These are phyloP conservation scores for Noturus placidus DNA, from an alignment of 2,113 vertebrate genomes.

Conservation along the genomic window DNA sequence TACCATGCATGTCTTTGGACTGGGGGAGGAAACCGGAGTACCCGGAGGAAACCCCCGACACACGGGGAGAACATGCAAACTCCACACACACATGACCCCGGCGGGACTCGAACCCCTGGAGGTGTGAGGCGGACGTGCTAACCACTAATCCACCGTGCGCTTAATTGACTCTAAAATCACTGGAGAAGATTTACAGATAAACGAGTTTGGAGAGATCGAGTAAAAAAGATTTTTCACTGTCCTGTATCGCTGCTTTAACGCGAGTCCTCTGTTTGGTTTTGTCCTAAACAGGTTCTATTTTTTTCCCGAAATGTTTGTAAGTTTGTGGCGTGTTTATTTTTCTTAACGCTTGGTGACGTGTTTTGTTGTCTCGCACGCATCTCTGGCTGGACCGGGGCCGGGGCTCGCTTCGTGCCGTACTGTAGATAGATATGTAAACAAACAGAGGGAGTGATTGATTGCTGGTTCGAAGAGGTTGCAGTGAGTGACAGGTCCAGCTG, in stretches of 20 bases:
- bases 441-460: slow-evolving; percentile 51
- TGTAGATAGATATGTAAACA: slow-evolving; percentile 53
- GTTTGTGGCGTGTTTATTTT: slow-evolving; percentile 29
- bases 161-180: too few species aligned
- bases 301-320: neutral
- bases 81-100: too few species aligned
- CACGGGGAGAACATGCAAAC: too few species aligned
- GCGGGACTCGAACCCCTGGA: too few species aligned
- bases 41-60: too few species aligned
- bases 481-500: slow-evolving; percentile 61
- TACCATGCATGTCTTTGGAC: too few species aligned
- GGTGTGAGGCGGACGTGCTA: too few species aligned
- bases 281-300: neutral
- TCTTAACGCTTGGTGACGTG: neutral
- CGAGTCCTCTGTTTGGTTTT: neutral
- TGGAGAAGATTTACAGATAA: too few species aligned
- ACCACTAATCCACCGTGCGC: too few species aligned
- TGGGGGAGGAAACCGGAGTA: too few species aligned
- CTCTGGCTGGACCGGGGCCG: slow-evolving; percentile 3
- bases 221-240: neutral
- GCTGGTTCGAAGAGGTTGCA: slow-evolving; percentile 47
- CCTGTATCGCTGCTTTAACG: neutral
- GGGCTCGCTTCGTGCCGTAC: slow-evolving; percentile 28
- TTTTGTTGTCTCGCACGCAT: slow-evolving; percentile 19
- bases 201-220: neutral